Conservation (phyloP, 2,888 invertebrate genomes). For the Brachypalpus laphriformis region DNA sequence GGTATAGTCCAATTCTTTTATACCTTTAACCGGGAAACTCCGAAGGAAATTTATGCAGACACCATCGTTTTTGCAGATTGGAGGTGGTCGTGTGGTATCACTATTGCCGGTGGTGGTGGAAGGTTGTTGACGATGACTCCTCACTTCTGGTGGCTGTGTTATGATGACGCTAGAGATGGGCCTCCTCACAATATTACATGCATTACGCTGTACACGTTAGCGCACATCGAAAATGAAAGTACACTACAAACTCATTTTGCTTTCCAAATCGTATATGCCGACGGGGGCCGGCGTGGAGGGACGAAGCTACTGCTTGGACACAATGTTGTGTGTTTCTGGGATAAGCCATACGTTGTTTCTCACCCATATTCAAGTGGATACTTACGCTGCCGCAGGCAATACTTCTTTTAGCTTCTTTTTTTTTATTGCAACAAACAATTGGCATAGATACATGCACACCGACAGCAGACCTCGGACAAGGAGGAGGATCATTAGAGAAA, state of each 20-base stretch:
- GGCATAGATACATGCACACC: slow-evolving; percentile 22
- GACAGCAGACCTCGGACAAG: background rate
- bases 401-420: background rate
- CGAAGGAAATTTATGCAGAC: slow-evolving; percentile 53
- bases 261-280: slow-evolving; percentile 11
- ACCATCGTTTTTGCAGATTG: slow-evolving; percentile 24
- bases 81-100: slow-evolving; percentile 43
- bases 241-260: slow-evolving; percentile 36
- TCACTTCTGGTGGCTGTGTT: slow-evolving; percentile 56
- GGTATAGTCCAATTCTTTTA: slow-evolving; percentile 69
- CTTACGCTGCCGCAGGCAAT: background rate
- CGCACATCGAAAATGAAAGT: slow-evolving; percentile 71
- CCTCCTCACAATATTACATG: slow-evolving; percentile 61
- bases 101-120: slow-evolving; percentile 10
- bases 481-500: slow-evolving; percentile 22
- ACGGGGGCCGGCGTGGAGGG: background rate
- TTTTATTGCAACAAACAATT: slow-evolving; percentile 9
- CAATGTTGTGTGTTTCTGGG: slow-evolving; percentile 9
- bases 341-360: slow-evolving; percentile 33
- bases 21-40: slow-evolving; percentile 64
- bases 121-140: slow-evolving; percentile 36
- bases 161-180: slow-evolving; percentile 59
- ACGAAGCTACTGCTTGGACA: slow-evolving; percentile 12
- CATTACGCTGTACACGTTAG: slow-evolving; percentile 46
- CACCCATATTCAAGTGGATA: slow-evolving; percentile 56